Percentiles rank a stretch among this genome's conserved stretches.
Conservation (phyloP, 2,888 invertebrate genomes). For the Bimastos eiseni region DNA sequence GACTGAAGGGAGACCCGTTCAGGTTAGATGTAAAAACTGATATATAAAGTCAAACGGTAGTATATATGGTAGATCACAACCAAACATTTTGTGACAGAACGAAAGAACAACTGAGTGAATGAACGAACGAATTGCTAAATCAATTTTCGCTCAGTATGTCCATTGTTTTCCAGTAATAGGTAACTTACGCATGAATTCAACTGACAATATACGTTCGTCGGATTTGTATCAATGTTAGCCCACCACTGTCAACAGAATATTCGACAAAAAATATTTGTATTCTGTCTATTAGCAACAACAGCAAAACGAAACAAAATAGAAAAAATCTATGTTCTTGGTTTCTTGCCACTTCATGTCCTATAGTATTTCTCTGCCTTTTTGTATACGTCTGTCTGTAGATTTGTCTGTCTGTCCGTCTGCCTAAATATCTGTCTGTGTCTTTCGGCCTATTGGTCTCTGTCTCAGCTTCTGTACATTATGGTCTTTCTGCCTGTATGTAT, state of each 20-base stretch:
- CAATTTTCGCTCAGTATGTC: not conserved
- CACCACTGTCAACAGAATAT: not conserved
- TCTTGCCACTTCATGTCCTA: not conserved
- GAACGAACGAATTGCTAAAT: no score
- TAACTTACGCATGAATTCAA: not conserved
- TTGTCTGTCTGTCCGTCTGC: not conserved
- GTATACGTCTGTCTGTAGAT: not conserved
- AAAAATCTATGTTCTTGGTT: not conserved
- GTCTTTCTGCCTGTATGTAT: not conserved
- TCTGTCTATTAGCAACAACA: not conserved
- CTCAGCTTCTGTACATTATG: not conserved
- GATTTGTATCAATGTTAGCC: not conserved
- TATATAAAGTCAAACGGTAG: no score
- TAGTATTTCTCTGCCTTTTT: not conserved
- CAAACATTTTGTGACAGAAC: no score
- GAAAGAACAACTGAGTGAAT: no score
- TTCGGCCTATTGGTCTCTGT: not conserved
- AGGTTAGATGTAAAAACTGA: no score
- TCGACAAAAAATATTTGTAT: no score
- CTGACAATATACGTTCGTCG: not conserved
- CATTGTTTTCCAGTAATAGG: not conserved
- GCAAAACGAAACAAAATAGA: not conserved
- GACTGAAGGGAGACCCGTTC: no score
- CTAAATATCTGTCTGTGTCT: not conserved
- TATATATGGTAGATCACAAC: no score